Base-by-base conservation (phyloP, 2,888 invertebrate genomes). In the Xanthia icteritia region DNA sequence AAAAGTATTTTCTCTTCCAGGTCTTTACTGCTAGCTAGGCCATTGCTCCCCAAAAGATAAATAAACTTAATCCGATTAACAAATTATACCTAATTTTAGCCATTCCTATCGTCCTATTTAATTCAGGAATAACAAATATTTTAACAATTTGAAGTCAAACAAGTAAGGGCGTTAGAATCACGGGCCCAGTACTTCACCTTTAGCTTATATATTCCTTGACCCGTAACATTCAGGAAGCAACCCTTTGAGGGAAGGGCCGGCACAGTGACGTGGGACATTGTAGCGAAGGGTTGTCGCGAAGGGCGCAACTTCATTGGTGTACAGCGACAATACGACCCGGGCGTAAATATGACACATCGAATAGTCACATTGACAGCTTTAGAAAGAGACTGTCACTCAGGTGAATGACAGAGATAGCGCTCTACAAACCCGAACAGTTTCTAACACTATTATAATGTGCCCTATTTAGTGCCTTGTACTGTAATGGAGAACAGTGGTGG, bases 181-280 rank as follows among this genome's bases (percentile, higher is more conserved):
- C 54, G 39, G 45, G 39, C 27, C 60, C 56, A 31, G 31, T 42
- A 36, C 20, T 48, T 72, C 56, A 85, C 76, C 76, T 85, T 83
- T 77, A 69, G 58, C 45, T 42, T 63, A 79, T 11, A 68, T 68
- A 39, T 66, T 56, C 77, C 74, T 63, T 85, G 80, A 86, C 65
- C 79, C 79, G 69, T 79, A 74, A 73, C 73, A 79, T 81, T 87
- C 77, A 79, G 77, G 77, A 87, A 76, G 71, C 67, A 77, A 77
- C 66, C 80, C 64, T 76, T 60, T 73, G 56, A 64, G 67, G 75
- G 65, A 68, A 42, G 73, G 74, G 77, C 66, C 65, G 61, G 42
- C 73, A 67, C 23, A 66, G 64, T 76, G 60, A 79, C 73, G 61
- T 74, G 69, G 77, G 58, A 45, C 23, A 63, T 61, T 76, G 31